Evolutionary conservation across 2,888 invertebrate species (phyloP).

Genomic region (Aleiodes leptofemur): DNA sequence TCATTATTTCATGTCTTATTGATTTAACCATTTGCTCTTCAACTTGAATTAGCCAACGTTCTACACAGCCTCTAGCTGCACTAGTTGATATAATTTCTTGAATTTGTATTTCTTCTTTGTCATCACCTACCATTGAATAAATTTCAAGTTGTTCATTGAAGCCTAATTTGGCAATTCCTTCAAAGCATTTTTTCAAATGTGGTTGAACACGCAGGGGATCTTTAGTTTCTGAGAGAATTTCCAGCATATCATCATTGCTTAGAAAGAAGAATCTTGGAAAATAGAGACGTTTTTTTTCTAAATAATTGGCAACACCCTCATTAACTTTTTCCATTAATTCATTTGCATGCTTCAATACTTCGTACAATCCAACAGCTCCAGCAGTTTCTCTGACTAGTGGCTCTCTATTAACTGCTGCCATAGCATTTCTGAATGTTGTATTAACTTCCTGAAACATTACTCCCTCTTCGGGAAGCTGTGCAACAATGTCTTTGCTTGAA

Average conservation of each 20-base stretch:
- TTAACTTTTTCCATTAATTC: slow-evolving; percentile 86
- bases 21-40: slow-evolving; percentile 88
- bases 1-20: slow-evolving; percentile 81
- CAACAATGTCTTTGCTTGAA: slow-evolving; percentile 89
- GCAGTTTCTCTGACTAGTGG: slow-evolving; percentile 82
- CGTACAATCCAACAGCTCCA: slow-evolving; percentile 82
- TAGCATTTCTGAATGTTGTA: slow-evolving; percentile 81
- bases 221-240: slow-evolving; percentile 92
- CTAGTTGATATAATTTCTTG: slow-evolving; percentile 81
- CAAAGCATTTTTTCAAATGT: slow-evolving; percentile 91
- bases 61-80: slow-evolving; percentile 88
- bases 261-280: slow-evolving; percentile 94
- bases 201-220: slow-evolving; percentile 90
- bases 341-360: slow-evolving; percentile 83
- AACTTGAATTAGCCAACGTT: slow-evolving; percentile 89
- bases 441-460: slow-evolving; percentile 86
- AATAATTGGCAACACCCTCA: slow-evolving; percentile 87
- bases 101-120: slow-evolving; percentile 84
- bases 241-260: slow-evolving; percentile 93
- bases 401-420: slow-evolving; percentile 80
- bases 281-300: slow-evolving; percentile 89
- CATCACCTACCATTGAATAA: slow-evolving; percentile 85
- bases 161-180: slow-evolving; percentile 86
- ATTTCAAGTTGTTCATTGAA: slow-evolving; percentile 86
- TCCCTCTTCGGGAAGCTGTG: slow-evolving; percentile 91